phyloP scores from a whole-genome alignment of 2,888 invertebrate species.

The Meganola albula region DNA sequence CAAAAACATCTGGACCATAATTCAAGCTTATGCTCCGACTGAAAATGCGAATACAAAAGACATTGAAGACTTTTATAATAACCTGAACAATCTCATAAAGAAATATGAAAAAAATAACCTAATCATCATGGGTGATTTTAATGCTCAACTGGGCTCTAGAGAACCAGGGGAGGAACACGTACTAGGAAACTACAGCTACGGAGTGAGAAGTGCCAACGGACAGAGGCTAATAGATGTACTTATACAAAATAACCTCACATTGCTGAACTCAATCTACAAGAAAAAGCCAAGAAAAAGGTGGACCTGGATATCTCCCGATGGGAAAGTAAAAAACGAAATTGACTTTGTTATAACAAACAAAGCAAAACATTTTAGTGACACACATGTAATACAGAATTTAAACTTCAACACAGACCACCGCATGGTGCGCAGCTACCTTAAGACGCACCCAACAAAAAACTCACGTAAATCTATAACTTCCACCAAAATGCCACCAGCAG shows the following conservation, averaged over 20 bases:
- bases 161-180: not conserved
- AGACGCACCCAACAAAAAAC: not conserved
- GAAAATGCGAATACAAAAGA: not conserved
- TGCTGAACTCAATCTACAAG: not conserved
- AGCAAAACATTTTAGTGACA: slow-evolving; percentile 4
- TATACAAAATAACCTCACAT: not conserved
- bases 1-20: not conserved
- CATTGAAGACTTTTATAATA: not conserved
- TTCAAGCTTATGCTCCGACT: slow-evolving; percentile 2
- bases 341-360: slow-evolving; percentile 6
- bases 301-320: not conserved
- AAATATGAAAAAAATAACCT: not conserved
- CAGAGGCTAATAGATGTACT: not conserved
- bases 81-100: not conserved
- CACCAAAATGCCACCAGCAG: not conserved
- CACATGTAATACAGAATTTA: slow-evolving; percentile 6
- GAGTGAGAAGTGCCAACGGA: not conserved
- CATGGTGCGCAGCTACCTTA: slow-evolving; percentile 7
- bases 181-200: not conserved
- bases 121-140: slow-evolving; percentile 1
- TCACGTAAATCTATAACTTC: not conserved
- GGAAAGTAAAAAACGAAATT: slow-evolving; percentile 1
- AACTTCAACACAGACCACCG: slow-evolving; percentile 11
- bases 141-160: not conserved
- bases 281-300: not conserved